phyloP scores from a whole-genome alignment of 2,113 vertebrate species.

The Tapirus terrestris region DNA sequence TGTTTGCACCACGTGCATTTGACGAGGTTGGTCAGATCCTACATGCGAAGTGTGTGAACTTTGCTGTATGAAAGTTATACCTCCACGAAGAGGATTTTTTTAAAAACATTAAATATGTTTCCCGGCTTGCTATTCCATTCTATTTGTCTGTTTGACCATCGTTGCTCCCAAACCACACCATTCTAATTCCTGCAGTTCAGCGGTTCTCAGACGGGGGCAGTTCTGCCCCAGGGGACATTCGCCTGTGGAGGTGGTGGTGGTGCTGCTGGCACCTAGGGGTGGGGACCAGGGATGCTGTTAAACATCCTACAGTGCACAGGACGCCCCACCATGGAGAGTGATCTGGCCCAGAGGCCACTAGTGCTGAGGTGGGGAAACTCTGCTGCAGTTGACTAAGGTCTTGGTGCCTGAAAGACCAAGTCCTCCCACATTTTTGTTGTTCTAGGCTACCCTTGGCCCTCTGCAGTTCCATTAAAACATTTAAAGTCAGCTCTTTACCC shows the following conservation, averaged over 20 bases:
- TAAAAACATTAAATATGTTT: not conserved
- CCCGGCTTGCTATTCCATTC: not conserved
- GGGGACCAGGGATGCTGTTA: not conserved
- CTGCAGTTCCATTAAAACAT: not conserved
- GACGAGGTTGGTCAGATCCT: not conserved
- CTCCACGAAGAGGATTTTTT: not conserved
- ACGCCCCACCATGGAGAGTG: not conserved
- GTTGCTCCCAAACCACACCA: not conserved
- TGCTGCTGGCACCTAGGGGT: too few species aligned
- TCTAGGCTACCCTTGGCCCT: not conserved
- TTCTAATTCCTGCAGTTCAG: not conserved
- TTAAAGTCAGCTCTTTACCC: not conserved
- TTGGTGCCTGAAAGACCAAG: accelerated
- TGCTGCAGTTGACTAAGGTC: not conserved
- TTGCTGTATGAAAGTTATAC: not conserved
- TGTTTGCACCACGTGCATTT: accelerated
- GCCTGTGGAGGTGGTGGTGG: not conserved
- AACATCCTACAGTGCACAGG: accelerated
- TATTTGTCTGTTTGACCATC: not conserved
- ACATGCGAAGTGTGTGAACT: accelerated
- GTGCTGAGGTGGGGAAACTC: not conserved
- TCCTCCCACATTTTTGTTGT: accelerated
- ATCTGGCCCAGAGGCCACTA: not conserved
- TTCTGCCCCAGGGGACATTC: not conserved
- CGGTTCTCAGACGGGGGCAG: not conserved